A percentile compares a stretch with the other conserved stretches of the same genome.
Evolutionary conservation across 2,888 invertebrate species (phyloP).

Genomic region (Amphipyra berbera): DNA sequence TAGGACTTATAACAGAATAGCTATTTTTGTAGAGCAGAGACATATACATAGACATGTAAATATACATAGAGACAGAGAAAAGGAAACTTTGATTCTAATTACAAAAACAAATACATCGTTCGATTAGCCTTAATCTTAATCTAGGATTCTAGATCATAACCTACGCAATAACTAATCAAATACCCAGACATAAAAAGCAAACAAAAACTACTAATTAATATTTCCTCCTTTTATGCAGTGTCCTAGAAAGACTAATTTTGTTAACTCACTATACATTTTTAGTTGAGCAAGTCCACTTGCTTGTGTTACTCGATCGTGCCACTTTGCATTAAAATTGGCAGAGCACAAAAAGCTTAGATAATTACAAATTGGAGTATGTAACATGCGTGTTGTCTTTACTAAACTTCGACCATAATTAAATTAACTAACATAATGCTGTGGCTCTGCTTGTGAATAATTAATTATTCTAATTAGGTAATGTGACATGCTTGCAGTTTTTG

Average conservation of each 20-base stretch:
- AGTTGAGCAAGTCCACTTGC: constrained; percentile 32
- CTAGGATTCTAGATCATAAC: constrained; percentile 29
- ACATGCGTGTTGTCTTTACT: constrained; percentile 35
- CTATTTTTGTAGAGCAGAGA: too few species aligned
- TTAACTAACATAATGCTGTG: too few species aligned
- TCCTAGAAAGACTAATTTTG: constrained; percentile 15
- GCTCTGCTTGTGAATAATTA: too few species aligned
- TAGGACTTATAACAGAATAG: too few species aligned
- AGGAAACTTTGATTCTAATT: not conserved
- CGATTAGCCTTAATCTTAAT: constrained; percentile 18
- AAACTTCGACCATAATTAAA: constrained; percentile 2
- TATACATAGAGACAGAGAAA: too few species aligned
- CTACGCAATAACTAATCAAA: constrained; percentile 8
- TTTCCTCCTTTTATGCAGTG: constrained; percentile 21
- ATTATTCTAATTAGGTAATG: too few species aligned
- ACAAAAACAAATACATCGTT: constrained; percentile 7
- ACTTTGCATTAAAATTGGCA: constrained; percentile 33
- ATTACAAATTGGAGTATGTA: constrained; percentile 36
- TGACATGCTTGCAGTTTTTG: too few species aligned
- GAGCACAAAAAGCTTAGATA: constrained; percentile 35
- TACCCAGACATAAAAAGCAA: constrained; percentile 2
- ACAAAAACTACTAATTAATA: constrained; percentile 9
- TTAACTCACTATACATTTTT: not conserved
- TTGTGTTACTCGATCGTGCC: constrained; percentile 30
- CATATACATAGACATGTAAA: too few species aligned